Evolutionary conservation across 2,888 invertebrate genomes (phyloP).

Genomic region (Torymus aiolomorphi): DNA sequence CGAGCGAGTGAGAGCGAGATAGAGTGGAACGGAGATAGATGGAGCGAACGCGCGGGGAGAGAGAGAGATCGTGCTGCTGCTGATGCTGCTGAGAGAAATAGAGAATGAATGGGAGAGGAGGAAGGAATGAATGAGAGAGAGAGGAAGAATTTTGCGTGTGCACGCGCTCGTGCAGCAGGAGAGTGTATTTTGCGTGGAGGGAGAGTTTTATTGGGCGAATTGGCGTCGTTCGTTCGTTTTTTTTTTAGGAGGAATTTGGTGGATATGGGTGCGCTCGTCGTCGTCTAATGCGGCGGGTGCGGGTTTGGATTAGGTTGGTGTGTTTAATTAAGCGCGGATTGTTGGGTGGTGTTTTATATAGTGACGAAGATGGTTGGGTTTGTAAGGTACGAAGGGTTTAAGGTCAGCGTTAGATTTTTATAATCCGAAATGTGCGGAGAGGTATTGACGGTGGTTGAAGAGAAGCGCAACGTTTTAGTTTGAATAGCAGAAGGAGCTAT

Average conservation of each 20-base stretch:
- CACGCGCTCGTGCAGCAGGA: too few species aligned
- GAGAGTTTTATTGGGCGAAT: conserved; percentile 57
- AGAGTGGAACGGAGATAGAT: conserved; percentile 2
- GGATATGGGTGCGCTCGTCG: too few species aligned
- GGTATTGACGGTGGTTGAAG: too few species aligned
- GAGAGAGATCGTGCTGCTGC: conserved; percentile 1
- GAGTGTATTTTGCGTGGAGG: conserved; percentile 49
- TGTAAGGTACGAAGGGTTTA: too few species aligned
- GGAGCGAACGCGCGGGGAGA: conserved; percentile 1
- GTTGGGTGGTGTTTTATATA: too few species aligned
- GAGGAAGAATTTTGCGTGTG: too few species aligned
- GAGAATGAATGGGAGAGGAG: conserved; percentile 46
- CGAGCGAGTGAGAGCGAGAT: conserved; percentile 12
- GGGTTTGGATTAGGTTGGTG: not conserved
- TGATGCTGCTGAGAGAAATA: not conserved
- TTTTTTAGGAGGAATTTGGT: too few species aligned
- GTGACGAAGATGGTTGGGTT: too few species aligned
- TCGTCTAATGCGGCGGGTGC: conserved; percentile 3
- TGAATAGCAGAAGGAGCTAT: not conserved
- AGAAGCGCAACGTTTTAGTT: not conserved
- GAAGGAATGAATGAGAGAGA: too few species aligned
- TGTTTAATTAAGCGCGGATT: not conserved
- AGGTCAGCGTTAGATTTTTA: too few species aligned
- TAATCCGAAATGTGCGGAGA: too few species aligned
- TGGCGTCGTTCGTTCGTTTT: too few species aligned